Base-by-base conservation (phyloP, 35 echinoderm and acorn worm genomes). In the Heliocidaris tuberculata region DNA sequence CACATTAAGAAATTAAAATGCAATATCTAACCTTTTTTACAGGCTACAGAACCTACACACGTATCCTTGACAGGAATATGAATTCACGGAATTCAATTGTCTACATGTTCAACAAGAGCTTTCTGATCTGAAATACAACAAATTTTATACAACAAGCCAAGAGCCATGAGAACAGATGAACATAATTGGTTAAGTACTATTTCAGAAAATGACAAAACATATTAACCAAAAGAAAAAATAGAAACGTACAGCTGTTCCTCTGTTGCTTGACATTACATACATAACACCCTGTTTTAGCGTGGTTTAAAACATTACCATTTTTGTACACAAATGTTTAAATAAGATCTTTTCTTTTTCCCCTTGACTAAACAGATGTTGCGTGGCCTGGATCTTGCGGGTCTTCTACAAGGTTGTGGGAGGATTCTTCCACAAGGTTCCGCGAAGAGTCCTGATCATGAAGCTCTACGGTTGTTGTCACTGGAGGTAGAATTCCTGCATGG, bases 401-500 rank as follows among this genome's bases (percentile, higher is more conserved):
- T 89, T 89, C 87, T 42, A 47, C 87, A 32, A 89, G 87, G 31
- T 78, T 78, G 0, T 78, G 65, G 19, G 65, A n/a, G 65, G 65
- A 78, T 47, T 89, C 47, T 95, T 86, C 24, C 35, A 50, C 47
- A 13, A 88, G 90, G 48, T 52, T 47, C 47, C 11, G 93, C 19
- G 16, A 52, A 49, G 49, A 92, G 86, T 50, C 85, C 27, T 52
- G 92, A 27, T 94, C 86, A 47, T 96, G 95, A 94, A 96, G 93
- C 93, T 96, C 95, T 16, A 96, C 95, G 35, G 95, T 96, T n/a
- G 95, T 96, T 3, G 95, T 96, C 24, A 96, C 95, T 49, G 95
- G 95, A 48, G 95, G 95, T 91, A 96, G 61, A 85, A 96, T 96
- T 85, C 95, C 95, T 96, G 93, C 27, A 17, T 92, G 85, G 12